Conservation (phyloP, 2,113 vertebrate genomes). For the Pholis gunnellus region DNA sequence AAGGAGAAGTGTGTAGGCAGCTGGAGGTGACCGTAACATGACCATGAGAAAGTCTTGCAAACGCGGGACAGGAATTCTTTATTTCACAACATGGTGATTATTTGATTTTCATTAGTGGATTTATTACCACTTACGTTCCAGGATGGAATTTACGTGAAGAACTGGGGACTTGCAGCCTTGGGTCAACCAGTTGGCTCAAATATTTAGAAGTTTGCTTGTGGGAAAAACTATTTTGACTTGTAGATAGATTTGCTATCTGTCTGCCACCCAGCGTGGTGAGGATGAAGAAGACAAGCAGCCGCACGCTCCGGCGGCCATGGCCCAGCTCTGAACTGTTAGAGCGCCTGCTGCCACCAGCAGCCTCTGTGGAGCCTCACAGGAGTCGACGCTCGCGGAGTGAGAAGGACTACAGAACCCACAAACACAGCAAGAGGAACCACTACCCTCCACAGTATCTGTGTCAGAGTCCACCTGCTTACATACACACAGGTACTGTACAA, state of each 20-base stretch:
- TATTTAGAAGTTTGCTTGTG: neutral
- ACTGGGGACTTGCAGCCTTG: neutral
- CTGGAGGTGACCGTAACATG: constrained; percentile 8
- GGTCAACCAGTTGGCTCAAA: constrained; percentile 13
- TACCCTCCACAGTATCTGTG: constrained; percentile 90
- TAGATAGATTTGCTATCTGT: neutral
- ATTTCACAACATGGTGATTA: neutral
- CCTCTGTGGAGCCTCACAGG: constrained; percentile 83
- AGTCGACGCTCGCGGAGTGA: constrained; percentile 92
- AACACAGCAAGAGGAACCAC: constrained; percentile 90
- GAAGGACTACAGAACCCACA: constrained; percentile 95
- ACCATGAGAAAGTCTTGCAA: constrained; percentile 28
- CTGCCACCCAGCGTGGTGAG: constrained; percentile 44
- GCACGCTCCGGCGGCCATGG: constrained; percentile 92
- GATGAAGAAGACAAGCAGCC: constrained; percentile 96
- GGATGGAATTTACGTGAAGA: constrained; percentile 55
- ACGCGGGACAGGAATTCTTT: neutral
- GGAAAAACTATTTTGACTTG: constrained; percentile 7
- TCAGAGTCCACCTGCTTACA: constrained; percentile 82
- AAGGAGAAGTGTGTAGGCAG: constrained; percentile 3
- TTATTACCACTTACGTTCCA: neutral
- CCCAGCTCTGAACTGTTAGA: constrained; percentile 95
- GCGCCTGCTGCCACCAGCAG: constrained; percentile 68
- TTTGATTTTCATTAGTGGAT: constrained; percentile 14
- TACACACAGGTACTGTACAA: constrained; percentile 48